Conservation (phyloP, 2,113 vertebrate species). For the Percina caprodes region DNA sequence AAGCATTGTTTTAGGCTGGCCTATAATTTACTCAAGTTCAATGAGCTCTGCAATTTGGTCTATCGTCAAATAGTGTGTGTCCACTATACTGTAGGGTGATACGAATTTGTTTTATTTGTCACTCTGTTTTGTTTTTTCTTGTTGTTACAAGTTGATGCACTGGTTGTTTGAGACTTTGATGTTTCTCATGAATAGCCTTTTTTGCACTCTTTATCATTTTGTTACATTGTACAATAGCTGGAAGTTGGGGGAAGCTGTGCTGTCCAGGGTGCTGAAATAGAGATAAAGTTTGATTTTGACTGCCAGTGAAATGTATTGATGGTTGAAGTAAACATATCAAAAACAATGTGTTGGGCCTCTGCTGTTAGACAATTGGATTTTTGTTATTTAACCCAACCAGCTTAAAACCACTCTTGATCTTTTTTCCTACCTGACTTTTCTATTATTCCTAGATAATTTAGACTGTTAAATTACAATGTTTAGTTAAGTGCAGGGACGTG, state of each 20-base stretch:
- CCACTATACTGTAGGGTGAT: not conserved
- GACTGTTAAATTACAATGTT: not conserved
- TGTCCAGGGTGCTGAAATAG: slow-evolving; percentile 52
- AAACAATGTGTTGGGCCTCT: not conserved
- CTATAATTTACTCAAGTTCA: not conserved
- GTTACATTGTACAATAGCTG: not conserved
- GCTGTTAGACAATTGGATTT: not conserved
- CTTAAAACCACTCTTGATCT: not conserved
- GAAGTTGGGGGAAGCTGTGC: not conserved
- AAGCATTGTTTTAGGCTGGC: not conserved
- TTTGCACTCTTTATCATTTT: not conserved
- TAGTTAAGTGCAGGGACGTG: not conserved
- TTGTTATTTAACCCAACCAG: not conserved
- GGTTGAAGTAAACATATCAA: not conserved
- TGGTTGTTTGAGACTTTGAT: not conserved
- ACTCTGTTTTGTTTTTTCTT: not conserved
- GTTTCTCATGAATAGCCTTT: not conserved
- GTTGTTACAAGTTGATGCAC: not conserved
- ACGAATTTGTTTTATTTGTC: not conserved
- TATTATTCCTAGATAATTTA: not conserved
- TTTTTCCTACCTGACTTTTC: not conserved
- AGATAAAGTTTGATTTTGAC: not conserved
- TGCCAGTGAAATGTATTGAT: not conserved
- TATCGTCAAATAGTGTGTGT: not conserved
- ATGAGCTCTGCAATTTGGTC: not conserved